These are phyloP conservation scores for Parapsyche elsis DNA, from an alignment of 1,140 invertebrate genomes.

Conservation along the genomic window DNA sequence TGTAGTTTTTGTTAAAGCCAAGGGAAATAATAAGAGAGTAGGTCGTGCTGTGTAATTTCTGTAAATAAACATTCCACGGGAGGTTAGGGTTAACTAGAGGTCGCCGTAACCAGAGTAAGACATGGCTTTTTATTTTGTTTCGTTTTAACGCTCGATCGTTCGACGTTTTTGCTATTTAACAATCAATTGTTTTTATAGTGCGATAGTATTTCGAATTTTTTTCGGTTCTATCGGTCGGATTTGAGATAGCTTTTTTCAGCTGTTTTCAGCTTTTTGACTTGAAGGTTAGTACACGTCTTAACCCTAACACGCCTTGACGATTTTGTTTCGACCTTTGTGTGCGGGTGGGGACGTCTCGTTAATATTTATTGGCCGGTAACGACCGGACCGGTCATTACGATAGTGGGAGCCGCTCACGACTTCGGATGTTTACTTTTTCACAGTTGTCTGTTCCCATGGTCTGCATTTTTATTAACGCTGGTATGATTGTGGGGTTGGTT, in stretches of 20 bases:
- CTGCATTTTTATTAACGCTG: conserved; percentile 54
- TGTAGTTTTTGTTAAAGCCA: conserved; percentile 44
- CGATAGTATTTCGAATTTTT: too few species aligned
- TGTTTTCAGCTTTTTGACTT: too few species aligned
- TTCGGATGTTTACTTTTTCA: conserved; percentile 45
- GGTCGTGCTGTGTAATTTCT: conserved; percentile 48
- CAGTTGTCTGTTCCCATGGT: conserved; percentile 53
- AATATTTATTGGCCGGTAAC: conserved; percentile 40
- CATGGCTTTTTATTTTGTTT: neutral
- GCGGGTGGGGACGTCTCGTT: conserved; percentile 8
- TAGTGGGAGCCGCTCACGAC: conserved; percentile 38
- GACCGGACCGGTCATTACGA: conserved; percentile 28
- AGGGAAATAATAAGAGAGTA: conserved; percentile 42
- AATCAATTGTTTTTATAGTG: too few species aligned
- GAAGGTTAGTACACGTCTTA: neutral
- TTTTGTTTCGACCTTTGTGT: neutral
- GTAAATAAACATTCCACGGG: conserved; percentile 40
- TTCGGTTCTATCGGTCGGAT: too few species aligned
- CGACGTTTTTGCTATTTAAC: neutral
- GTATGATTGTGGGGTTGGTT: conserved; percentile 49
- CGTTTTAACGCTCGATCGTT: neutral
- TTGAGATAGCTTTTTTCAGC: too few species aligned
- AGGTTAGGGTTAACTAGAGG: conserved; percentile 21
- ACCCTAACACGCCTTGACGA: neutral
- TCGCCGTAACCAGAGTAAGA: conserved; percentile 11